Base-by-base conservation (phyloP, 37 sponge, comb jelly and placozoan genomes). In the Hormiphora californensis region DNA sequence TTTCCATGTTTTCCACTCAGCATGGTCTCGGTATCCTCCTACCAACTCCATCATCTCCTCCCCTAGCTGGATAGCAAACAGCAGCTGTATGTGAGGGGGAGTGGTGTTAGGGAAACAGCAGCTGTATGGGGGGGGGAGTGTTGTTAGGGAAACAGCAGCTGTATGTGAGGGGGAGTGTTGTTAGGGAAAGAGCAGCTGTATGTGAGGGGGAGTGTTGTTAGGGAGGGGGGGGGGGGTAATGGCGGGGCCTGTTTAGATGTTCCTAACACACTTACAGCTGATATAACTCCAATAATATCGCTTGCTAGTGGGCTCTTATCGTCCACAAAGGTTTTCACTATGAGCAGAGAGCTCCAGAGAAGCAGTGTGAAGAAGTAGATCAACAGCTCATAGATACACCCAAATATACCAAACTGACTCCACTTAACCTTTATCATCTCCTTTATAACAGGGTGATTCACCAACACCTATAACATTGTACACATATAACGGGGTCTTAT, bases 391-490 rank as follows among this genome's bases (percentile, higher is more conserved):
- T 65, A 65, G 39, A 65, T 35, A 25, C 68, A 65, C 8, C 68
- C 68, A 34, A 65, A 65, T 65, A 65, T 65, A 5, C 68, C 68
- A 19, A 65, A 65, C 25, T 65, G 68, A 25, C 25, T 65, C 68
- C 68, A 65, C 38, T 65, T 65, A 28, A 39, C 34, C 36, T 65
- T 65, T 15, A 65, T 65, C 68, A 65, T 65, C 36, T 65, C 68
- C 68, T 25, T 65, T 35, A 65, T 39, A 9, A 65, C 68, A 5
- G 68, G 39, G 25, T 65, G 68, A 15, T 65, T 65, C 38, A 65
- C 34, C 5, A 65, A 39, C 39, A 25, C 68, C n/a, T n/a, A n/a
- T n/a, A n/a, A n/a, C n/a, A n/a, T n/a, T n/a, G n/a, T n/a, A n/a
- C n/a, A n/a, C n/a, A n/a, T n/a, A n/a, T n/a, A n/a, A n/a, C n/a